Conservation (phyloP, 2,113 vertebrate species). For the Lonchura striata region DNA sequence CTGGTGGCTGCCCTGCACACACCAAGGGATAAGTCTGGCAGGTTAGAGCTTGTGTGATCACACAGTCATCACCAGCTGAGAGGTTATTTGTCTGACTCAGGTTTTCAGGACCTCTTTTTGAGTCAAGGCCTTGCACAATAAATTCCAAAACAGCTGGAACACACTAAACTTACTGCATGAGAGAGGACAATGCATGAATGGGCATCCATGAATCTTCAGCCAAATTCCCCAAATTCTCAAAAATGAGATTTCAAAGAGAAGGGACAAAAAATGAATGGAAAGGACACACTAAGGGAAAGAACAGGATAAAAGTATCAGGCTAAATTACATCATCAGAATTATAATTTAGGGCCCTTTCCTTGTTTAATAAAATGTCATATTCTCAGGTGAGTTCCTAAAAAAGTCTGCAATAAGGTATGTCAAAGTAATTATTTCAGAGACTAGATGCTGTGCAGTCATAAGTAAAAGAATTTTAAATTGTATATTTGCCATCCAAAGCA, state of each 20-base stretch:
- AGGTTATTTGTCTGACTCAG: neutral
- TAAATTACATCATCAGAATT: neutral
- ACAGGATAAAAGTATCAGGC: neutral
- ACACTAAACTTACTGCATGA: neutral
- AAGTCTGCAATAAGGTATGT: neutral
- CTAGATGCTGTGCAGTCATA: neutral
- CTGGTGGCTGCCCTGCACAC: neutral
- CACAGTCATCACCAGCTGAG: neutral
- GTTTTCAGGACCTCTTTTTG: neutral
- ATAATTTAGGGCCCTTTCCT: neutral
- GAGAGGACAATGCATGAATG: neutral
- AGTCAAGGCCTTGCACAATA: neutral
- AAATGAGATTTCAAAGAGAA: neutral
- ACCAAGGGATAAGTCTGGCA: neutral
- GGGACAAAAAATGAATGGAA: neutral
- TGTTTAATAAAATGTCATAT: neutral
- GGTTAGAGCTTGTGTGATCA: neutral
- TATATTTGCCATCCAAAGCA: neutral
- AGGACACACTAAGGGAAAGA: neutral
- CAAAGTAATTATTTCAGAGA: neutral
- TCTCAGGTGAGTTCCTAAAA: neutral
- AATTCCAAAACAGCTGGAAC: neutral
- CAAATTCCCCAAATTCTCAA: neutral
- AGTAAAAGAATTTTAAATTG: neutral
- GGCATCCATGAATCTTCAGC: neutral